Conservation (phyloP, 2,797 vertebrate genomes). For the Parauchenoglanis ngamensis region DNA sequence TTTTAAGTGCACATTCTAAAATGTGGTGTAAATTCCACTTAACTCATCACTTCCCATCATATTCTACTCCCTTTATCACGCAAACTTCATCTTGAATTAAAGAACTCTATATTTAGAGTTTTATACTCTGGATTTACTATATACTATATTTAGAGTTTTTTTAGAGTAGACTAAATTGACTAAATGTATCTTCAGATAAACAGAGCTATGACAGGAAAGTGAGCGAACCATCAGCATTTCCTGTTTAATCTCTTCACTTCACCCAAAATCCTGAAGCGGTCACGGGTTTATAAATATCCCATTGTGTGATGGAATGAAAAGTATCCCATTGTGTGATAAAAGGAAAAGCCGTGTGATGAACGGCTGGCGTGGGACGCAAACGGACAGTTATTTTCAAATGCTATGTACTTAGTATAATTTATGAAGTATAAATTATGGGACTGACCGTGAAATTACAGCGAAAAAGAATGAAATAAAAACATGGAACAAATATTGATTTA, state of each 20-base stretch:
- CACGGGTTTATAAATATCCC: background rate
- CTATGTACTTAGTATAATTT: background rate
- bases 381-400: background rate
- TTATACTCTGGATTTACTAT: too few species aligned
- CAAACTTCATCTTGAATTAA: background rate
- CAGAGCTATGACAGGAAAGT: background rate
- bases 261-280: background rate
- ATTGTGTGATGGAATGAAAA: constrained; percentile 14
- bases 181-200: background rate
- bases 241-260: constrained; percentile 18
- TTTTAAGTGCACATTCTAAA: too few species aligned
- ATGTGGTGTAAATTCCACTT: background rate
- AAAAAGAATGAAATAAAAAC: background rate
- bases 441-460: too few species aligned
- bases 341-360: constrained; percentile 5
- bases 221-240: background rate
- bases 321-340: constrained; percentile 16
- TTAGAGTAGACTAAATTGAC: too few species aligned
- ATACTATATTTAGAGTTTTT: too few species aligned
- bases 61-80: background rate
- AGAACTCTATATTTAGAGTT: background rate
- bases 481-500: background rate
- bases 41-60: background rate
- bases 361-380: background rate
- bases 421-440: background rate